Conservation (phyloP, 2,113 vertebrate genomes). For the Panthera tigris region DNA sequence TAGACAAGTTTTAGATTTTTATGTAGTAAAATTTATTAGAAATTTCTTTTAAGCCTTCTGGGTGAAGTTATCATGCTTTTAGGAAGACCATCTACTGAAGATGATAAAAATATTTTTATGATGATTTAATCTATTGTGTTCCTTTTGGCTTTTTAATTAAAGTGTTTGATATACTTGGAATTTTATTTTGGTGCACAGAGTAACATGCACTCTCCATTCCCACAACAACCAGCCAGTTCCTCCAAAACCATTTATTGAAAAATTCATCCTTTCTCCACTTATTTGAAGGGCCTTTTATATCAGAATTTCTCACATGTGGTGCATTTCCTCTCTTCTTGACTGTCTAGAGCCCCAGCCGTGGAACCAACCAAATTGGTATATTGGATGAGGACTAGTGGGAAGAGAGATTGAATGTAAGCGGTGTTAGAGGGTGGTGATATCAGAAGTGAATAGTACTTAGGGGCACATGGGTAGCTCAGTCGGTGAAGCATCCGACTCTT, state of each 20-base stretch:
- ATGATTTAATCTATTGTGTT: not conserved
- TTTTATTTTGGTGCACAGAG: not conserved
- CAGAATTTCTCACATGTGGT: not conserved
- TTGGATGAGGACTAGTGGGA: not conserved
- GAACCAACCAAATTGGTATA: not conserved
- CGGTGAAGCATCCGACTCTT: no score
- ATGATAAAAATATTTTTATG: constrained; percentile 25
- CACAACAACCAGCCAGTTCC: not conserved
- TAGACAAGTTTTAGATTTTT: constrained; percentile 4
- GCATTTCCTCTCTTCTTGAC: not conserved
- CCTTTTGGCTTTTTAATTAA: constrained; percentile 2
- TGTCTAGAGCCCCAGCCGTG: not conserved
- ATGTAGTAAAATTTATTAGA: constrained; percentile 18
- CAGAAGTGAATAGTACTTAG: not conserved
- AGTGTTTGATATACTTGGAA: constrained; percentile 12
- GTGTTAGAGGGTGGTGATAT: not conserved
- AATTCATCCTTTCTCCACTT: not conserved
- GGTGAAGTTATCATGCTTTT: constrained; percentile 30
- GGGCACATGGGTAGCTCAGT: no score
- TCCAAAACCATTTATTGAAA: constrained; percentile 31
- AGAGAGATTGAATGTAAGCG: not conserved
- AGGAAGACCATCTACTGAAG: not conserved
- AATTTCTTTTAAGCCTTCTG: constrained; percentile 10
- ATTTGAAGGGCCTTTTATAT: not conserved
- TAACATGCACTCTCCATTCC: not conserved